phyloP scores from a whole-genome alignment of 2,888 invertebrate species.

The Phengaris alcon region DNA sequence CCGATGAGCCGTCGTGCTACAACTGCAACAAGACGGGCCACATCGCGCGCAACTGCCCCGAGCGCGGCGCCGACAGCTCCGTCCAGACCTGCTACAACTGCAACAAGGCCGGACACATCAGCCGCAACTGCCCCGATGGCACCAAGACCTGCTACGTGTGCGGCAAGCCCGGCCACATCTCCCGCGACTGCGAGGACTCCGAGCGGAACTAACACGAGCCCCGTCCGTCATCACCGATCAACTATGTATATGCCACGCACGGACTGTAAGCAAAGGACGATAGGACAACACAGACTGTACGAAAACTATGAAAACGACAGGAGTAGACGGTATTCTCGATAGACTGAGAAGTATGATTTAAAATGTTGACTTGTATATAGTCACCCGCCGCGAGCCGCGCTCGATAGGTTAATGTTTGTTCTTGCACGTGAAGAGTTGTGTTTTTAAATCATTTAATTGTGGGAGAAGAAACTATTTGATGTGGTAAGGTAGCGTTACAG shows the following conservation, averaged over 20 bases:
- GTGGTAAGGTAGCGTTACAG: slow-evolving; percentile 79
- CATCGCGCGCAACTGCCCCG: slow-evolving; percentile 92
- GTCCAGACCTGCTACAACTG: slow-evolving; percentile 95
- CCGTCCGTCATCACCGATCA: slow-evolving; percentile 50
- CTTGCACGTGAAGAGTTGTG: slow-evolving; percentile 77
- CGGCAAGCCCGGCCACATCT: slow-evolving; percentile 94
- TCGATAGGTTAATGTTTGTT: slow-evolving; percentile 73
- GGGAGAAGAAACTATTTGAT: slow-evolving; percentile 76
- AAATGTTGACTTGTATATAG: slow-evolving; percentile 75
- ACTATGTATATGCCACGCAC: slow-evolving; percentile 76
- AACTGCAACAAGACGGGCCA: slow-evolving; percentile 97
- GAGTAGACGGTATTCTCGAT: slow-evolving; percentile 57
- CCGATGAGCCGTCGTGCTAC: slow-evolving; percentile 93
- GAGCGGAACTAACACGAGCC: slow-evolving; percentile 80
- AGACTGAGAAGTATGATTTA: slow-evolving; percentile 66
- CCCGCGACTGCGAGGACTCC: slow-evolving; percentile 92
- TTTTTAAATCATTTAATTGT: slow-evolving; percentile 79
- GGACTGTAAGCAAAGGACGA: slow-evolving; percentile 78
- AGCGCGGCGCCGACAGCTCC: slow-evolving; percentile 83
- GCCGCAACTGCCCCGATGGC: slow-evolving; percentile 90
- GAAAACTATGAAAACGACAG: slow-evolving; percentile 71
- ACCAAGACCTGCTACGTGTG: slow-evolving; percentile 95
- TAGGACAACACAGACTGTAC: slow-evolving; percentile 67
- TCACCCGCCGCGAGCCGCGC: slow-evolving; percentile 54
- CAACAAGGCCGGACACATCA: slow-evolving; percentile 95